Evolutionary conservation across 2,888 invertebrate genomes (phyloP), one percentile per base, ranked within the genome.

Genomic region (Caradrina clavipalpis): DNA sequence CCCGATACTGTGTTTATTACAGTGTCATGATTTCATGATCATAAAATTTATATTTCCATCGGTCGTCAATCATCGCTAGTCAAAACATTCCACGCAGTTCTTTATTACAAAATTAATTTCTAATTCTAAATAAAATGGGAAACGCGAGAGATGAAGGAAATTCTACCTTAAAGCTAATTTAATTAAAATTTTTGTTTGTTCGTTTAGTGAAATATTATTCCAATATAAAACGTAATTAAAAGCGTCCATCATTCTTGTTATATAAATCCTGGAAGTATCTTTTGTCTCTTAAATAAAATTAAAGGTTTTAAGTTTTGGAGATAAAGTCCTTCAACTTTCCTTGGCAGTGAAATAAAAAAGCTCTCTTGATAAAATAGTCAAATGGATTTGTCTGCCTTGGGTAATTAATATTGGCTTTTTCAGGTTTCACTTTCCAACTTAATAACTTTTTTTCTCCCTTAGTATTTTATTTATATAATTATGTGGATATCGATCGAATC

Each of bases 181-280:
- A 79, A 78, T 79, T 68, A 76, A 75, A 65, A 47, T 53, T 64
- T 65, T 68, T 79, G 67, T 79, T 79, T 79, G 75, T 66, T 39
- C 80, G 64, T 76, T 76, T 71, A 61, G 76, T 79, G 55, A 76
- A 78, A 79, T 78, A 78, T 79, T 76, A 76, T 78, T 76, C 55
- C 75, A 75, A 78, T 78, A 61, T 75, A 72, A 71, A 78, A 79
- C 19, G 60, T 79, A 79, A 79, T 79, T 76, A 79, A 79, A 75
- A 57, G 53, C 61, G 58, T 78, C 67, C 72, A 79, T 78, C 78
- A 75, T 78, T 70, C 75, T 61, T 70, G 65, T 62, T 55, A 50
- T n/a, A 65, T 63, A 62, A 78, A 70, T 61, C 60, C 50, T 53
- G 13, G 54, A 78, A 78, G 77, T 78, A 78, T 63, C 75, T 70